A percentile compares a stretch with the other conserved stretches of the same genome.
Evolutionary conservation across 2,888 invertebrate genomes (phyloP).

Genomic region (Eugnorisma glareosa): DNA sequence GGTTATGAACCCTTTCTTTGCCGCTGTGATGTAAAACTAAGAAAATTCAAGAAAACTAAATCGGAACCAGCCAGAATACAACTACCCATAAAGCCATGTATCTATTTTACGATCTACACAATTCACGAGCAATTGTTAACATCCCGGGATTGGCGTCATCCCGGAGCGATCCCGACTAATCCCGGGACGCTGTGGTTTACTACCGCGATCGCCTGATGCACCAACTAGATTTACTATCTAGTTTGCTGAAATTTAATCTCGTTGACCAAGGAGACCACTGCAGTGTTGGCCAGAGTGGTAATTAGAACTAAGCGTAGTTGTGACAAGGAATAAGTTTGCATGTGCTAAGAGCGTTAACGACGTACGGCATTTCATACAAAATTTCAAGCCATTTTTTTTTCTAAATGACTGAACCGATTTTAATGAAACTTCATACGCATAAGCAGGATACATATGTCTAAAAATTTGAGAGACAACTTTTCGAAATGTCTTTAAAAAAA

Average conservation of each 20-base stretch:
- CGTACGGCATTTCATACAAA: too few relatives aligned
- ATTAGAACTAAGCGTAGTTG: slow-evolving; percentile 5
- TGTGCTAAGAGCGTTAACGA: too few relatives aligned
- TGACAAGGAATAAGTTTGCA: background rate
- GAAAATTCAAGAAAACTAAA: slow-evolving; percentile 34
- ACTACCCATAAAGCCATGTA: slow-evolving; percentile 67
- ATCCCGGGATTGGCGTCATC: slow-evolving; percentile 69
- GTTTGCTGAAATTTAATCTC: slow-evolving; percentile 61
- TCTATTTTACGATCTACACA: slow-evolving; percentile 76
- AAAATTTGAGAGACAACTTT: too few relatives aligned
- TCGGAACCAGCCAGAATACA: slow-evolving; percentile 49
- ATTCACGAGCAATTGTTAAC: slow-evolving; percentile 77
- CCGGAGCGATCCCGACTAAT: slow-evolving; percentile 73
- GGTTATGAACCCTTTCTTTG: slow-evolving; percentile 5
- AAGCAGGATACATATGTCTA: too few relatives aligned
- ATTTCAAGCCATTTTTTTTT: too few relatives aligned
- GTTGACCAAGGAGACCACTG: slow-evolving; percentile 45
- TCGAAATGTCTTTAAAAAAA: too few relatives aligned
- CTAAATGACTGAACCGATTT: too few relatives aligned
- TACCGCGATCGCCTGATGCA: slow-evolving; percentile 70
- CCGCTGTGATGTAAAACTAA: slow-evolving; percentile 25
- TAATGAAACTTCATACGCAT: too few relatives aligned
- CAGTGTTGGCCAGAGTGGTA: slow-evolving; percentile 12
- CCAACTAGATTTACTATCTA: slow-evolving; percentile 66
- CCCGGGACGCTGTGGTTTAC: slow-evolving; percentile 75